These are phyloP conservation scores for Acarapis woodi DNA, from an alignment of 1,140 invertebrate species.

Conservation along the genomic window DNA sequence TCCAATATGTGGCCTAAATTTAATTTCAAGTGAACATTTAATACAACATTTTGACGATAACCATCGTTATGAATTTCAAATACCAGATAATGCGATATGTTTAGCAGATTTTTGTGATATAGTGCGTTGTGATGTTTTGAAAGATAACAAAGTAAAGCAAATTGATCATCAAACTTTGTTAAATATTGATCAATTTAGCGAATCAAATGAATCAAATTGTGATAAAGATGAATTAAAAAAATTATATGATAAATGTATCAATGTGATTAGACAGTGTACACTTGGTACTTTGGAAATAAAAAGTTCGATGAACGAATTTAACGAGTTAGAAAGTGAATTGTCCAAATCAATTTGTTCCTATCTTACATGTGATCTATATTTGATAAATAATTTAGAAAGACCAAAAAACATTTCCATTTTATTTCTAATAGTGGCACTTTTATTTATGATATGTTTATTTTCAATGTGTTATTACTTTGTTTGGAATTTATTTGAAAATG, in stretches of 20 bases:
- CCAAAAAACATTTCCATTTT: no score
- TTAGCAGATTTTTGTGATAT: conserved; percentile 78
- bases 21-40: conserved; percentile 56
- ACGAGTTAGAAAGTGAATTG: conserved; percentile 55
- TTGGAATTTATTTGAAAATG: no score
- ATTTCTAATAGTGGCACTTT: no score
- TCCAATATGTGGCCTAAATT: conserved; percentile 64
- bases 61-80: conserved; percentile 40
- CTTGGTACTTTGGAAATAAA: conserved; percentile 35
- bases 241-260: conserved; percentile 16
- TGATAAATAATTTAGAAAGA: conserved; percentile 2
- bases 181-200: no score
- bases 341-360: conserved; percentile 65
- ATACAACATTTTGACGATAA: conserved; percentile 67
- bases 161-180: neutral
- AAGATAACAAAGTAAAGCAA: conserved; percentile 2
- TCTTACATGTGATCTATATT: conserved; percentile 58
- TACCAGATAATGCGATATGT: conserved; percentile 54
- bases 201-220: no score
- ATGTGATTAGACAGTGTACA: conserved; percentile 37
- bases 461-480: no score
- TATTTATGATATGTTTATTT: no score
- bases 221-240: conserved; percentile 1
- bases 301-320: conserved; percentile 46
- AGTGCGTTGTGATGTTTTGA: conserved; percentile 61